Base-by-base conservation (phyloP, 2,113 vertebrate species). In the Cettia cetti region DNA sequence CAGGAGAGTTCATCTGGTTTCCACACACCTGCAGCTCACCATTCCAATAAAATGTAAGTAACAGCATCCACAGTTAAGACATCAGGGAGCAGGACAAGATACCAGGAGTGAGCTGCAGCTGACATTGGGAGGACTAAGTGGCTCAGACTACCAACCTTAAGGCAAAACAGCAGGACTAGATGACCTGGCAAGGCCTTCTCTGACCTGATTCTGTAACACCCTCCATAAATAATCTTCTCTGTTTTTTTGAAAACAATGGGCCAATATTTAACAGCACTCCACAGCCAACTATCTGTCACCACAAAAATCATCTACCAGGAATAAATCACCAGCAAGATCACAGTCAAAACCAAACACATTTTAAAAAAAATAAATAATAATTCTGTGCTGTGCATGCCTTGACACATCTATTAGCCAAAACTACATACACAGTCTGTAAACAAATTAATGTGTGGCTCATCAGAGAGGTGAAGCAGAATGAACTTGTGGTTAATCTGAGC, bases 401-500 rank as follows among this genome's bases (percentile, higher is more conserved):
- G 50, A 74, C 50, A 76, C 47, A 5, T 56, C 54, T 72, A 53
- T 47, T 47, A 81, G 57, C 44, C 70, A 86, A 63, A 90, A 57
- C 86, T 23, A 75, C 20, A 39, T 45, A 70, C 31, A 26, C 6
- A 47, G 19, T 60, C 83, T 82, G 59, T 64, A 92, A 86, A 92
- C 68, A 87, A 56, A 89, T 86, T 82, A 89, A 89, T 47, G 21
- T 17, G 33, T 33, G 50, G 60, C 49, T 92, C 66, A 72, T 80
- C 68, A 79, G 63, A 77, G 72, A 75, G 84, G 75, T 75, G 69
- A 94, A 78, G 40, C 57, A 95, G 74, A 94, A 86, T 69, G 68
- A 95, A 80, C 11, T 75, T 86, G 90, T 88, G 93, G 94, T 95
- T 92, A 78, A 92, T 78, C 50, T 12, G 8, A 92, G 84, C 68